phyloP scores from a whole-genome alignment of 2,797 vertebrate species.

The Philypnodon macrostomus region DNA sequence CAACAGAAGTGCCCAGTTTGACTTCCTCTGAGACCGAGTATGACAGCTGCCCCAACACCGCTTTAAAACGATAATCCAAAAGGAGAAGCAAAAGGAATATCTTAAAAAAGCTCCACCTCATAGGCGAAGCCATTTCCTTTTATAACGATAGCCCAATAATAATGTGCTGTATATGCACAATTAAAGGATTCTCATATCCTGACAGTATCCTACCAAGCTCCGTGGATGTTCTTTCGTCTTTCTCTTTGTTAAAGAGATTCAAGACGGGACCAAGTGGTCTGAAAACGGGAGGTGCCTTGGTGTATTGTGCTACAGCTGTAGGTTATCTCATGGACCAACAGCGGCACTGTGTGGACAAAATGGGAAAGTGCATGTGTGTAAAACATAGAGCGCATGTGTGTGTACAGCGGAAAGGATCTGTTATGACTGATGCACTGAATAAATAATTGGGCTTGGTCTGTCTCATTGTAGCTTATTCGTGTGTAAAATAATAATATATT shows the following conservation, averaged over 20 bases:
- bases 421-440: too few relatives aligned
- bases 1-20: slow-evolving; percentile 80
- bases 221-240: slow-evolving; percentile 18
- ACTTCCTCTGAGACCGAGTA: slow-evolving; percentile 87
- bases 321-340: slow-evolving; percentile 56
- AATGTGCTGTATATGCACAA: background rate
- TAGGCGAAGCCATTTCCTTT: slow-evolving; percentile 37
- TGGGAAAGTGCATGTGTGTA: slow-evolving; percentile 22
- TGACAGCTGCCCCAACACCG: slow-evolving; percentile 63
- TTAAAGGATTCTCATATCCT: background rate
- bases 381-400: too few relatives aligned
- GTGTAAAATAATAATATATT: too few relatives aligned
- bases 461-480: too few relatives aligned
- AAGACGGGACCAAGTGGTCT: slow-evolving; percentile 21
- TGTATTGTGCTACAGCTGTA: background rate
- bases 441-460: too few relatives aligned
- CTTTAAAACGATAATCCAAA: slow-evolving; percentile 34
- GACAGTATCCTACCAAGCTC: background rate
- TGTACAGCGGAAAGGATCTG: too few relatives aligned
- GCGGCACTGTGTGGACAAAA: slow-evolving; percentile 53
- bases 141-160: background rate
- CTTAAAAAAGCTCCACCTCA: slow-evolving; percentile 32
- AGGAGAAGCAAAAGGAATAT: slow-evolving; percentile 42
- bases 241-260: slow-evolving; percentile 62
- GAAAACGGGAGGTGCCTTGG: slow-evolving; percentile 58